Base-by-base conservation (phyloP, 2,113 vertebrate species). In the Austrofundulus limnaeus region DNA sequence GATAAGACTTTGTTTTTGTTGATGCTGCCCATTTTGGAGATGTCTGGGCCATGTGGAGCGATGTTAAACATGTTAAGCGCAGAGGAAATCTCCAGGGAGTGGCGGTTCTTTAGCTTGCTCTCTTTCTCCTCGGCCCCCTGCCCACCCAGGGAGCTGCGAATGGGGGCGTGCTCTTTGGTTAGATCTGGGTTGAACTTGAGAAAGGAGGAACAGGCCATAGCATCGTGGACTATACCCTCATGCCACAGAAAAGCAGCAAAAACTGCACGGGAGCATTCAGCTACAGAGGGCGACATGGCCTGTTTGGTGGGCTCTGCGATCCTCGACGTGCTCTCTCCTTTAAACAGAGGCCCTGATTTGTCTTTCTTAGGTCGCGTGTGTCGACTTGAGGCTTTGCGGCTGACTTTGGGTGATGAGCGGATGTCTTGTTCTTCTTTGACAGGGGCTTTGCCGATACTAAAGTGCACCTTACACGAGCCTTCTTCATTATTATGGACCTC, bases 1-100 rank as follows among this genome's bases (percentile, higher is more conserved):
- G 97, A 99, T 4, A 99, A 90, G 23, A 99, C 97, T 70, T 99
- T 98, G 64, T 99, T 99, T 90, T 99, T 99, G 85, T 99, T 99
- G 85, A 99, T 98, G 88, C 96, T 98, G 41, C 96, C 97, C 97
- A 99, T 99, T 90, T 99, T 99, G 57, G 97, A 99, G 83, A 99
- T 99, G 86, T 99, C 97, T 19, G 97, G 96, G 45, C 97, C 97
- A 11, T 98, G 97, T 51, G 96, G 97, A 4, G 97, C 87, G 72
- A 99, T 98, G 74, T 99, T 98, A 82, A 98, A 98, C 96, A 98
- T 98, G 82, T 98, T 98, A 16, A 98, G 93, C 12, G 96, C 96
- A 54, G 97, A 98, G 34, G 97, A 98, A 84, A 99, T 98, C 92
- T 98, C 97, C 62, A 99, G 72, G 0, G 97, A 99, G 83, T 99